Evolutionary conservation across 1,140 invertebrate genomes (phyloP), one percentile per base, ranked within the genome.

Genomic region (Myzus persicae): DNA sequence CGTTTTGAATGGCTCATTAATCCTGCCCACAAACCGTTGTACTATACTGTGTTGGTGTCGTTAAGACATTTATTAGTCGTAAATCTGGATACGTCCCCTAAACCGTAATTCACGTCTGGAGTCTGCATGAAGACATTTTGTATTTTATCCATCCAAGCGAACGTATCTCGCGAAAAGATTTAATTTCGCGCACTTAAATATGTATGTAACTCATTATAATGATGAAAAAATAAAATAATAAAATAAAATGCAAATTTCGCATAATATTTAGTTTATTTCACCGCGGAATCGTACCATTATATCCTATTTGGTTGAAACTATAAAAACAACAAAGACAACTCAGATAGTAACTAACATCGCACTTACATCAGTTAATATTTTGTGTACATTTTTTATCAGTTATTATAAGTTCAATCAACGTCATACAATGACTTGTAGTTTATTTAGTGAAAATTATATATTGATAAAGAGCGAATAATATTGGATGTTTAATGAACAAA

Each of bases 31-130:
- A 82, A 76, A 46, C 76, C n/a, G 91, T 92, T 82, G 67, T 92
- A 82, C 76, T 82, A 44, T 82, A 84, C 91, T 51, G n/a, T 82
- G 76, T 92, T 48, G 88, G 88, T 81, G 76, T 92, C 76, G 59
- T 92, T 92, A 82, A 81, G 91, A 92, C 91, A 82, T 48, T 82
- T 92, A 92, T 92, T 76, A 46, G 67, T 92, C 91, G 40, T 92
- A 92, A 92, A 92, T 92, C 44, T 81, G 44, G 67, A 82, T 92
- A 38, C 44, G 76, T 92, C 91, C 48, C n/a, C 11, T 38, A 82
- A 48, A 48, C 44, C 59, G 59, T 76, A 76, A 89, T 48, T 89
- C 44, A 87, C 85, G 44, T 36, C 46, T 38, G n/a, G 14, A 51
- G 26, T 89, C 87, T 22, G 18, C 2, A 44, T 51, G 87, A 89